Evolutionary conservation across 1,140 invertebrate species (phyloP).

Genomic region (Aphaenogaster ashmeadi): DNA sequence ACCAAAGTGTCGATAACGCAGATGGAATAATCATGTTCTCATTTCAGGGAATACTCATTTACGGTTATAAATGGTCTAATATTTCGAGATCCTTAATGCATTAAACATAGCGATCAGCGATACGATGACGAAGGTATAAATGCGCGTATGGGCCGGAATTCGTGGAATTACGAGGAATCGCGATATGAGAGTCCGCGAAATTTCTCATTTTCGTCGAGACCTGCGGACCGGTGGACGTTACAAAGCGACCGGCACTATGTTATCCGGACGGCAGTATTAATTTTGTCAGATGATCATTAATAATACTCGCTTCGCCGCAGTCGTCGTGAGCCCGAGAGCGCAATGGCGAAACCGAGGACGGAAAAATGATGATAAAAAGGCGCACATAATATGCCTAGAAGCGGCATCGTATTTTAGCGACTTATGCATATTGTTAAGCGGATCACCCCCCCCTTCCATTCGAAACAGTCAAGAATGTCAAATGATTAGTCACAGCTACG

Average conservation of each 20-base stretch:
- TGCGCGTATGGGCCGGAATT: neutral
- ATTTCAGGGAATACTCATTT: neutral
- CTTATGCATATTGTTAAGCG: slow-evolving; percentile 14
- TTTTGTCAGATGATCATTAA: slow-evolving; percentile 80
- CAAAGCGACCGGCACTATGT: slow-evolving; percentile 58
- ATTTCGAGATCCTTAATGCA: neutral
- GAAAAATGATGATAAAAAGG: slow-evolving; percentile 60
- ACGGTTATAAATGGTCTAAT: slow-evolving; percentile 28
- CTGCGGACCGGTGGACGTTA: slow-evolving; percentile 40
- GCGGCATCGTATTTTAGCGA: slow-evolving; percentile 50
- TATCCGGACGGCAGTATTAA: slow-evolving; percentile 75
- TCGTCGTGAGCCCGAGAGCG: neutral
- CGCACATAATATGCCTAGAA: slow-evolving; percentile 52
- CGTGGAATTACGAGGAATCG: slow-evolving; percentile 38
- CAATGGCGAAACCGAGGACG: slow-evolving; percentile 19
- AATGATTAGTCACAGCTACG: neutral
- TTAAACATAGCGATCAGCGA: slow-evolving; percentile 30
- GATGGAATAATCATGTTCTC: slow-evolving; percentile 6
- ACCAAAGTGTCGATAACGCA: neutral
- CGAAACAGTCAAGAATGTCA: slow-evolving; percentile 20
- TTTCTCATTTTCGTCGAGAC: slow-evolving; percentile 53
- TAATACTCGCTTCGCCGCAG: slow-evolving; percentile 60
- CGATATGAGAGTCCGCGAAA: slow-evolving; percentile 42
- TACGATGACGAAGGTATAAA: neutral
- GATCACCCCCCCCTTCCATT: neutral